A percentile compares a stretch with the other conserved stretches of the same genome.
phyloP scores from a whole-genome alignment of 2,113 vertebrate species.

The Platysternon megacephalum region DNA sequence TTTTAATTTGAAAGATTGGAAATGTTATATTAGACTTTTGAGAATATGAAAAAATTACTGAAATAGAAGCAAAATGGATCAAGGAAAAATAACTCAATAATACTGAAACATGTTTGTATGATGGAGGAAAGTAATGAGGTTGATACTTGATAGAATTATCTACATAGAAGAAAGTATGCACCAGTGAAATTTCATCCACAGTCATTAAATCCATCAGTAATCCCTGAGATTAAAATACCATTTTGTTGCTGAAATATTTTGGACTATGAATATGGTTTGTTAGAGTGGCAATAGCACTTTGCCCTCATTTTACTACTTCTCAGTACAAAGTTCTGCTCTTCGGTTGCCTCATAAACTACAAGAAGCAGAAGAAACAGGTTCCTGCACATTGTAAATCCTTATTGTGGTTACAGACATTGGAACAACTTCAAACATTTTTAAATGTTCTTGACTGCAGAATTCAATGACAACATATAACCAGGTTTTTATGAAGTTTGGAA shows the following conservation, averaged over 20 bases:
- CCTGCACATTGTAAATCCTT: conserved; percentile 26
- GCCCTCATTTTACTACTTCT: conserved; percentile 33
- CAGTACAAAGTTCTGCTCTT: conserved; percentile 22
- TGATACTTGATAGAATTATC: not conserved
- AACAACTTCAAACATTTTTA: conserved; percentile 20
- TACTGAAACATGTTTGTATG: not conserved
- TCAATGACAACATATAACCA: not conserved
- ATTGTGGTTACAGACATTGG: not conserved
- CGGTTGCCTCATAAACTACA: conserved; percentile 24
- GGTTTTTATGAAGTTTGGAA: conserved; percentile 11
- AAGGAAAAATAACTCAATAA: not conserved
- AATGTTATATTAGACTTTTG: not conserved
- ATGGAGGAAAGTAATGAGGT: not conserved
- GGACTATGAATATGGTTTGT: not conserved
- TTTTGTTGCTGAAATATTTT: not conserved
- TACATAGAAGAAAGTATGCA: not conserved
- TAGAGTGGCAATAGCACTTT: not conserved
- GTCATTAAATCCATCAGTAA: not conserved
- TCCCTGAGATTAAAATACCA: not conserved
- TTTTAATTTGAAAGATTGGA: not conserved
- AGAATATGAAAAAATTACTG: conserved; percentile 4
- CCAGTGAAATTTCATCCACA: not conserved
- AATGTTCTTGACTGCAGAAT: not conserved
- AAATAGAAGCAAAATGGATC: not conserved
- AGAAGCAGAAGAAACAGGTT: not conserved